A percentile compares a stretch with the other conserved stretches of the same genome.
Evolutionary conservation across 2,113 vertebrate genomes (phyloP).

Genomic region (Albula goreensis): DNA sequence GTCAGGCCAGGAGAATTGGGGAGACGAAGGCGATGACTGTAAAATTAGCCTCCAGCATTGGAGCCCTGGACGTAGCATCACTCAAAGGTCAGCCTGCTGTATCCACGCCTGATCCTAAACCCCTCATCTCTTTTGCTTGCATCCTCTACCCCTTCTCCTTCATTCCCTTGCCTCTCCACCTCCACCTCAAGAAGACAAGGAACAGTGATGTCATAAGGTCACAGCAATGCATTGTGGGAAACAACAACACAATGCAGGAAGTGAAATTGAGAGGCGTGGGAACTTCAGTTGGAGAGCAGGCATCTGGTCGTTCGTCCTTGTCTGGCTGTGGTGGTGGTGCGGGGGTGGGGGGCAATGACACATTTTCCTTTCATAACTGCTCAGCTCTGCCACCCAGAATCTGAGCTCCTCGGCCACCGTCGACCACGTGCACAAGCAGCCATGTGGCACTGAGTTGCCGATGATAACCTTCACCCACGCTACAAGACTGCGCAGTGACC

Average conservation of each 20-base stretch:
- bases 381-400: slow-evolving; percentile 29
- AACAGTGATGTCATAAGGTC: slow-evolving; percentile 41
- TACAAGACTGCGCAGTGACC: slow-evolving; percentile 23
- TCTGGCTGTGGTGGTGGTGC: no score
- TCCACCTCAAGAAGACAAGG: neutral
- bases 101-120: neutral
- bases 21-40: slow-evolving; percentile 20
- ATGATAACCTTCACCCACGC: slow-evolving; percentile 37
- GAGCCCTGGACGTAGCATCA: neutral
- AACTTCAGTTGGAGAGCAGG: no score
- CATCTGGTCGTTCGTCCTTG: no score
- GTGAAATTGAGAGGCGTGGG: neutral
- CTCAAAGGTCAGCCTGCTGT: slow-evolving; percentile 40
- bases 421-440: neutral
- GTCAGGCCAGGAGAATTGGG: slow-evolving; percentile 1
- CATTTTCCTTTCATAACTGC: slow-evolving; percentile 19
- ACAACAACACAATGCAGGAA: neutral
- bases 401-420: slow-evolving; percentile 33
- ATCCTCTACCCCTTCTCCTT: neutral
- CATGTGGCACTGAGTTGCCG: slow-evolving; percentile 22
- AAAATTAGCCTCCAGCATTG: slow-evolving; percentile 32
- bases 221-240: neutral
- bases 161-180: neutral
- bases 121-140: neutral
- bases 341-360: no score